Evolutionary conservation across 2,888 invertebrate species (phyloP), one percentile per base, ranked within the genome.

Genomic region (Acleris sparsana): DNA sequence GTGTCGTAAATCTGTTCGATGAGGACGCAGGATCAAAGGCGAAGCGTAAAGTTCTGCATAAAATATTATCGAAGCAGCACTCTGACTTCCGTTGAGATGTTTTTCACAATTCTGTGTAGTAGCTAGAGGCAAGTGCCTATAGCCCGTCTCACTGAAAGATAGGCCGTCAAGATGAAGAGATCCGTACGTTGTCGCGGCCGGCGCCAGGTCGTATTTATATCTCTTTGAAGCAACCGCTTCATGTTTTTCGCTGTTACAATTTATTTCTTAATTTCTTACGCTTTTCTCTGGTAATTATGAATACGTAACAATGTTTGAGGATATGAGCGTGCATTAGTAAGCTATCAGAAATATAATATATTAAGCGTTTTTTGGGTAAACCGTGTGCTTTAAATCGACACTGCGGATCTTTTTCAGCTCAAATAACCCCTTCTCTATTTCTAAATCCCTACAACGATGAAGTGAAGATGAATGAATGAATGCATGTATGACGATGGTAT

Each of bases 221-320:
- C 80, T 77, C 83, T 87, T 87, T 87, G 86, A 86, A 80, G 77
- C 75, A 59, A 74, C 86, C 86, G 85, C 84, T 75, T 70, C 75
- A 75, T 77, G 75, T 82, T 78, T 33, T 80, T 80, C 78, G 73
- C 76, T 77, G 77, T 80, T 76, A 77, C 75, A 76, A 80, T 83
- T 78, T 75, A 77, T 73, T 75, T 75, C 73, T 74, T 75, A 56
- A 57, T 57, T 51, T 51, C 44, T 6, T 51, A 25, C 25, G n/a
- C 48, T 43, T 57, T 25, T 20, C 46, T 58, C n/a, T 56, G 44
- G 22, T 46, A 46, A 57, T 57, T n/a, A n/a, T n/a, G 13, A 11
- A 3, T 13, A 39, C 11, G 13, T 39, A 7, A 39, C 39, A 39
- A 39, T 39, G 13, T 39, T 39, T 39, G 39, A 39, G 11, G 9